Evolutionary conservation across 2,888 invertebrate genomes (phyloP), one percentile per base, ranked within the genome.

Genomic region (Lepidocyrtinus sp.): DNA sequence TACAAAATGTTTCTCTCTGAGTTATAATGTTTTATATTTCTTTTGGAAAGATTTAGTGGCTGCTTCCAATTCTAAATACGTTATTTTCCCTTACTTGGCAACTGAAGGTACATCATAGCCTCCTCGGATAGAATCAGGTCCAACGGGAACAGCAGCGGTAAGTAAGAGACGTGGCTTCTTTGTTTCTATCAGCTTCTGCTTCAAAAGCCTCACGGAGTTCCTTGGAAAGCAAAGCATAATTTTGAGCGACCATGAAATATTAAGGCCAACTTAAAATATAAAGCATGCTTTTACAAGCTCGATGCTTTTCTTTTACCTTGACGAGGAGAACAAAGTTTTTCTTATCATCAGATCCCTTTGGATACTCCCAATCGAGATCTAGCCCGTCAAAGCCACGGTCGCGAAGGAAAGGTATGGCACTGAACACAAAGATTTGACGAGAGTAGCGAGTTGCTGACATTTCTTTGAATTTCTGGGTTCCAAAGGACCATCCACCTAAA

Each of bases 391-490:
- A 97, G 88, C 92, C 92, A 86, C 96, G 91, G 87, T 95, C 94
- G 65, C 97, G 91, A 83, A 97, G 90, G 91, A 95, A 97, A 0
- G 95, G 96, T 88, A 97, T 96, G 24, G 96, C 94, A 59, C 96
- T 96, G 90, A 96, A 96, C 89, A 97, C 96, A 90, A 97, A 97
- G 0, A 96, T 96, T 90, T 96, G 96, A 0, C 97, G 91, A 0
- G 96, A 92, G 89, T 96, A 97, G 65, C 96, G 91, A 2, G 94
- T 93, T 0, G 93, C 91, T 0, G 96, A 93, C 94, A 97, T 94
- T 85, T 96, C 96, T 90, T 97, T 97, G 91, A 97, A 97, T 89
- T 96, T 96, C 89, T 96, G 96, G 0, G 98, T 98, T 55, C 98
- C 98, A 89, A 98, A 98, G 0, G 96, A 97, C 97, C 97, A 98